Conservation (phyloP, 2,113 vertebrate genomes). For the Aleadryas rufinucha region DNA sequence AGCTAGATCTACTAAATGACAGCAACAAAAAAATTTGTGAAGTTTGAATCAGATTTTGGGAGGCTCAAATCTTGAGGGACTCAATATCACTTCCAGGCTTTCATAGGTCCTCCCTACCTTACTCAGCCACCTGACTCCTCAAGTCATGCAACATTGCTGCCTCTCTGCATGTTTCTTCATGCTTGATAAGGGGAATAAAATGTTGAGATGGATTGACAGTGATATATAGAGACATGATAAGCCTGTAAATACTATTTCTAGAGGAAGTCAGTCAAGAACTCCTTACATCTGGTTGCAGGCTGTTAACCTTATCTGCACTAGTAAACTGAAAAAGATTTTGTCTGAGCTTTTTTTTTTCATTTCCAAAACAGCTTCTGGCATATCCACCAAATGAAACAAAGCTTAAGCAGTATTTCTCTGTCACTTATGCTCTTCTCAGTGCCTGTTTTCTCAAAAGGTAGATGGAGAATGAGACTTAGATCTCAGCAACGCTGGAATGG, state of each 20-base stretch:
- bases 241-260: neutral
- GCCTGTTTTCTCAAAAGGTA: neutral
- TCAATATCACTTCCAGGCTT: neutral
- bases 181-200: neutral
- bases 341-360: neutral
- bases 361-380: neutral
- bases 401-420: neutral
- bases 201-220: neutral
- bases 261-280: neutral
- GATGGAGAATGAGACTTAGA: neutral
- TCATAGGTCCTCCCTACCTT: neutral
- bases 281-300: neutral
- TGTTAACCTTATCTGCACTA: neutral
- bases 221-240: neutral
- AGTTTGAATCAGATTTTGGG: neutral
- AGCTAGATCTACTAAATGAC: neutral
- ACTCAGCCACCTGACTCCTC: neutral
- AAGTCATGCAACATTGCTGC: neutral
- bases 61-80: neutral
- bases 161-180: neutral
- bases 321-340: neutral
- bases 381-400: neutral
- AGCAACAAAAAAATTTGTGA: neutral
- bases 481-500: neutral
- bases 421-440: neutral